Evolutionary conservation across 2,888 invertebrate genomes (phyloP).

Genomic region (Cantharis nigra): DNA sequence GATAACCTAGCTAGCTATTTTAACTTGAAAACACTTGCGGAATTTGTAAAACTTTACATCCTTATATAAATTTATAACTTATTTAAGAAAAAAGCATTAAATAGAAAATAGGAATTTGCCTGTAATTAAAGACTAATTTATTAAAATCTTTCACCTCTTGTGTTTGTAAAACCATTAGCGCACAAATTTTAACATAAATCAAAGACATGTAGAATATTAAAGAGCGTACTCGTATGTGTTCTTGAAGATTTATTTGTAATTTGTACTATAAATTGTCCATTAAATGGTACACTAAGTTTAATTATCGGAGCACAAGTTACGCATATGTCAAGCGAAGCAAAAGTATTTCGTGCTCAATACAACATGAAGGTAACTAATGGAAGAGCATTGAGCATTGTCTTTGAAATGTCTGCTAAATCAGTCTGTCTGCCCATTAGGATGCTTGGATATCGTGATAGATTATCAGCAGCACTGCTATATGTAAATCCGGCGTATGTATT

Average conservation of each 20-base stretch:
- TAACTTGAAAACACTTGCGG: no score
- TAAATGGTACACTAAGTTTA: constrained; percentile 16
- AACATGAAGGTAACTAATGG: constrained; percentile 46
- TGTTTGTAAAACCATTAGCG: background rate
- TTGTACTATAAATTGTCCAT: constrained; percentile 15
- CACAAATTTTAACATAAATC: background rate
- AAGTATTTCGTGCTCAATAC: constrained; percentile 24
- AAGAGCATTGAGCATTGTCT: constrained; percentile 47
- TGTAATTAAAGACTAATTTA: background rate
- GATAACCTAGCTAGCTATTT: no score
- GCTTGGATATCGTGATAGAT: constrained; percentile 49
- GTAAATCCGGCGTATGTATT: constrained; percentile 48
- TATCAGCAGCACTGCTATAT: constrained; percentile 46
- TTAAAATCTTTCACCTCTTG: background rate
- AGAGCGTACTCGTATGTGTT: background rate
- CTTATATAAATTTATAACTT: no score
- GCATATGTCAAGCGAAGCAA: constrained; percentile 17
- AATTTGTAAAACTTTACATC: no score
- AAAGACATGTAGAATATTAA: background rate
- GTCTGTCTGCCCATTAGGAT: constrained; percentile 46
- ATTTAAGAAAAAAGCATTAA: no score
- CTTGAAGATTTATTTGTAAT: background rate
- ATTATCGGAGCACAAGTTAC: constrained; percentile 17
- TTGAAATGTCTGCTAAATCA: constrained; percentile 47
- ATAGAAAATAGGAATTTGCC: background rate